These are phyloP conservation scores for Hylaeus anthracinus DNA, from an alignment of 1,140 invertebrate genomes.

Conservation along the genomic window DNA sequence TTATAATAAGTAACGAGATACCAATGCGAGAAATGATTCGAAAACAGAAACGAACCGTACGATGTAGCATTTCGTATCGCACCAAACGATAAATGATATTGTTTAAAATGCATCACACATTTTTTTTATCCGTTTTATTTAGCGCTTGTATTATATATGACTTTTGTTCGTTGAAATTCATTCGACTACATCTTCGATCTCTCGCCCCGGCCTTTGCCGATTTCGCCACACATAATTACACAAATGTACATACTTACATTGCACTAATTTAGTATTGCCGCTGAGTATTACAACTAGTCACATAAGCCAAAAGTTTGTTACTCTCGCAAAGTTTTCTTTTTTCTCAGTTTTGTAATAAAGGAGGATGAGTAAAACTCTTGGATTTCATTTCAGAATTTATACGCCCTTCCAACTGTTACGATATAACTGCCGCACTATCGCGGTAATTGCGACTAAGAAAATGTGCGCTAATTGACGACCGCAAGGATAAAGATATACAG, in stretches of 20 bases:
- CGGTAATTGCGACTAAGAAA: too few species aligned
- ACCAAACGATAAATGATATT: neutral
- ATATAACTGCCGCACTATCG: too few species aligned
- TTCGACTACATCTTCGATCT: conserved; percentile 3
- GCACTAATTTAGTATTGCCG: conserved; percentile 78
- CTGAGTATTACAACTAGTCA: conserved; percentile 79
- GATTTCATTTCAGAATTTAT: neutral
- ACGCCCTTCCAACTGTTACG: too few species aligned
- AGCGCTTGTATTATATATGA: neutral
- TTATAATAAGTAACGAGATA: too few species aligned
- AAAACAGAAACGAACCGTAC: too few species aligned
- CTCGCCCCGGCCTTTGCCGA: neutral
- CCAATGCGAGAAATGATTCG: too few species aligned
- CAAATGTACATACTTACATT: conserved; percentile 66
- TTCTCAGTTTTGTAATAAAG: conserved; percentile 78
- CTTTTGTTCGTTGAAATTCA: neutral
- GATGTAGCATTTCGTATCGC: neutral
- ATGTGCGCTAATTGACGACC: too few species aligned
- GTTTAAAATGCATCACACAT: neutral
- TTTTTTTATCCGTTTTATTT: too few species aligned
- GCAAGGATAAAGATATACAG: too few species aligned
- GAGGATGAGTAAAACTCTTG: conserved; percentile 60
- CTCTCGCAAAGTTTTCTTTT: conserved; percentile 75
- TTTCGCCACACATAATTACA: conserved; percentile 35
- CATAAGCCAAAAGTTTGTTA: conserved; percentile 79